These are phyloP conservation scores for Chloroclysta siterata DNA, from an alignment of 2,888 invertebrate species.

Conservation along the genomic window DNA sequence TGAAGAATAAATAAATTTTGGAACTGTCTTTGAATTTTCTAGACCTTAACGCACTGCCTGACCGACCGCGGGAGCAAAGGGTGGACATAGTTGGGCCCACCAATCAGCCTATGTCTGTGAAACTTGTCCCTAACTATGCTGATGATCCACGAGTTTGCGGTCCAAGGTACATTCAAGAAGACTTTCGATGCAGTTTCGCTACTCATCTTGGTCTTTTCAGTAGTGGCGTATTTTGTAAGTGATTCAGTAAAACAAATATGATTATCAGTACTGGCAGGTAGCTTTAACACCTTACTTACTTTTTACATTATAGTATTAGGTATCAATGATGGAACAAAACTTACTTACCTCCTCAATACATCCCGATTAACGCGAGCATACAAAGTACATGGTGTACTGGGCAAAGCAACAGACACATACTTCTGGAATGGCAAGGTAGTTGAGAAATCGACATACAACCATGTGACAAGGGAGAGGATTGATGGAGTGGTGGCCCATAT, in stretches of 20 bases:
- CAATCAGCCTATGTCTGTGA: constrained; percentile 83
- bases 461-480: constrained; percentile 88
- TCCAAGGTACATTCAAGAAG: constrained; percentile 88
- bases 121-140: constrained; percentile 87
- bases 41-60: constrained; percentile 90
- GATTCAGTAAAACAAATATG: not conserved
- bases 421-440: constrained; percentile 89
- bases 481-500: constrained; percentile 91
- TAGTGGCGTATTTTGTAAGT: constrained; percentile 90
- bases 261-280: not conserved
- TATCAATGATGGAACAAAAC: constrained; percentile 87
- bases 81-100: constrained; percentile 88
- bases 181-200: constrained; percentile 87
- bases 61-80: constrained; percentile 84
- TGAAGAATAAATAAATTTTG: too few species aligned
- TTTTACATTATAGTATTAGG: constrained; percentile 87
- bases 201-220: constrained; percentile 86
- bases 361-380: constrained; percentile 88
- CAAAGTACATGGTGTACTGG: constrained; percentile 90
- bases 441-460: constrained; percentile 88
- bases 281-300: not conserved
- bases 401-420: constrained; percentile 90
- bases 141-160: constrained; percentile 91
- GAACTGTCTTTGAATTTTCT: too few species aligned
- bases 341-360: constrained; percentile 84